Conservation (phyloP, 2,888 invertebrate genomes). For the Pardosa pseudoannulata region DNA sequence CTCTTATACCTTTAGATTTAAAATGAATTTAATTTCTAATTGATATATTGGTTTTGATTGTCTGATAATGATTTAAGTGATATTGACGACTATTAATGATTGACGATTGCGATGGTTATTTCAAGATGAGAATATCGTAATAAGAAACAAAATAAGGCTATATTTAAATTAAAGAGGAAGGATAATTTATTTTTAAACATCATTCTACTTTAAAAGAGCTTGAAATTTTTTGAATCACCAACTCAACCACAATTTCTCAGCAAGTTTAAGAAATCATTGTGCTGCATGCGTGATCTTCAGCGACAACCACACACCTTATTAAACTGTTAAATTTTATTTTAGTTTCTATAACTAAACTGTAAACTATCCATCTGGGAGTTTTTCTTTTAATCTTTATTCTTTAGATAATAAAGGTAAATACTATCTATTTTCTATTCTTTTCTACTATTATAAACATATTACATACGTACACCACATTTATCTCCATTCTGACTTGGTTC, state of each 20-base stretch:
- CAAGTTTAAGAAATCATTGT: not conserved
- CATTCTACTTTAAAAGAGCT: too few relatives aligned
- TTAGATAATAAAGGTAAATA: conserved; percentile 1
- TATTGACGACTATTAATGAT: too few relatives aligned
- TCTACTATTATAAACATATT: not conserved
- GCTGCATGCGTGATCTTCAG: conserved; percentile 7
- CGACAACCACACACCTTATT: not conserved
- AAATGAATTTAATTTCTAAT: too few relatives aligned
- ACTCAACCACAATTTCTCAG: conserved; percentile 2
- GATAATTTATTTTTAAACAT: too few relatives aligned
- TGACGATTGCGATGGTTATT: too few relatives aligned
- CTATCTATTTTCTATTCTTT: not conserved
- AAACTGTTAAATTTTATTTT: not conserved
- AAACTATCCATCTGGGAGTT: not conserved
- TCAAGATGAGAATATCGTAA: too few relatives aligned
- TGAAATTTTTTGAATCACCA: not conserved
- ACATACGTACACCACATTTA: not conserved
- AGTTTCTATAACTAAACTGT: not conserved
- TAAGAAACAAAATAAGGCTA: too few relatives aligned
- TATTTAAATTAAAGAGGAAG: too few relatives aligned
- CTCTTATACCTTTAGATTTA: too few relatives aligned
- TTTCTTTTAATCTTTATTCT: too few relatives aligned
- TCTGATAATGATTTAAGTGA: too few relatives aligned
- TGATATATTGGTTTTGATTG: too few relatives aligned
- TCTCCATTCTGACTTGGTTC: not conserved